Evolutionary conservation across 2,113 vertebrate species (phyloP), one percentile per base, ranked within the genome.

Genomic region (Tympanuchus pallidicinctus): DNA sequence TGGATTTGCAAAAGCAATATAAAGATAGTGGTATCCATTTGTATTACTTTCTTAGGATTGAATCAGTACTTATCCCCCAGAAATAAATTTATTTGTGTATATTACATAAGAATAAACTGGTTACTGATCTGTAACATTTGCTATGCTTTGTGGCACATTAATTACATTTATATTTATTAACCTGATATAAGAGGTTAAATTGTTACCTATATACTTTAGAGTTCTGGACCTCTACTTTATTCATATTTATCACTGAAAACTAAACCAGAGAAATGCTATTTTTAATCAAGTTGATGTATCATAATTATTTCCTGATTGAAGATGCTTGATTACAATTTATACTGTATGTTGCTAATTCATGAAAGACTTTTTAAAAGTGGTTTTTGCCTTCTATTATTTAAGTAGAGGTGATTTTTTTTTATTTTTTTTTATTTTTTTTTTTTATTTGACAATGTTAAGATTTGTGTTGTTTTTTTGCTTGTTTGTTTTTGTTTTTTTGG

Each of bases 221-320:
- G 27, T 63, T 91, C 64, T 45, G 86, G 59, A 3, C 15, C 9
- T 32, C 32, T 56, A 81, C 91, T 89, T 88, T 76, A 73, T 81
- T 76, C 40, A 59, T 90, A 80, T 38, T 64, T 30, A 71, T 90
- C 27, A 80, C 1, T 1, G 19, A 89, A 93, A 91, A 91, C 28
- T 42, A 61, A 34, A 34, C 36, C 43, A 72, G 10, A 91, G 87
- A 89, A 89, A 82, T 70, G 9, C 12, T 93, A 11, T 20, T 82
- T 94, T 93, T 63, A 86, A 25, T 80, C 56, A 94, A 83, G 13
- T 10, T 30, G 56, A 43, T 83, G 47, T 73, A 88, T 64, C 32
- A 59, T 82, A 94, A 95, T 94, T 92, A 69, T 82, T 92, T 95
- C 76, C 72, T 88, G 70, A 70, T 19, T 94, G 86, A 93, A 86